A percentile compares a stretch with the other conserved stretches of the same genome.
These are phyloP conservation scores for Syngnathoides biaculeatus DNA, from an alignment of 2,113 vertebrate genomes.

Conservation along the genomic window DNA sequence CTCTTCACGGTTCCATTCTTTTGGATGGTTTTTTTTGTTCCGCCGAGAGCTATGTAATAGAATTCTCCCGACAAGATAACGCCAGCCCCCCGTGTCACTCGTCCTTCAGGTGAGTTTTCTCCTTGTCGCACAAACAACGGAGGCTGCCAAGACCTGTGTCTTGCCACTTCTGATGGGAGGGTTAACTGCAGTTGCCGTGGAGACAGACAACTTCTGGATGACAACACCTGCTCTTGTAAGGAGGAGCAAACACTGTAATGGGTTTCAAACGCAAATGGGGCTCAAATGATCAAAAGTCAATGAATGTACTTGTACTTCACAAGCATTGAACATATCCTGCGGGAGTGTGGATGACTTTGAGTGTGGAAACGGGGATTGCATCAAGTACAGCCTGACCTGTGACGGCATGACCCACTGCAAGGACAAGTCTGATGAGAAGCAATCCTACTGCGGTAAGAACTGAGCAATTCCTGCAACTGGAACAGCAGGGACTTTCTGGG, in stretches of 20 bases:
- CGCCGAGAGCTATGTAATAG: neutral
- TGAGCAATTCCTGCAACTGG: neutral
- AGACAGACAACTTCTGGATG: conserved; percentile 85
- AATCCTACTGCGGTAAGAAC: conserved; percentile 88
- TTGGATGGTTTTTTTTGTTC: neutral
- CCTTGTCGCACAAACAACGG: conserved; percentile 87
- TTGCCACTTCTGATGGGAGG: conserved; percentile 86
- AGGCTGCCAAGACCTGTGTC: conserved; percentile 91
- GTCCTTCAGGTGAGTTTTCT: conserved; percentile 85
- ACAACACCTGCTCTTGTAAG: conserved; percentile 77
- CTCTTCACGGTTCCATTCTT: neutral
- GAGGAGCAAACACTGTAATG: neutral
- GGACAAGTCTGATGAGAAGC: conserved; percentile 97
- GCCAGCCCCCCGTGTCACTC: neutral
- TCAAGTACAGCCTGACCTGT: conserved; percentile 89
- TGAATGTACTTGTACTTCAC: neutral
- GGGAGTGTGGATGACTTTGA: conserved; percentile 85
- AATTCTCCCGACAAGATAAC: neutral
- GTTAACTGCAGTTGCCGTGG: conserved; percentile 94
- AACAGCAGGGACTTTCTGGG: neutral
- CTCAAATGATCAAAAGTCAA: neutral
- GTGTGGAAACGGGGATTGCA: conserved; percentile 92
- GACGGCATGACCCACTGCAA: conserved; percentile 90
- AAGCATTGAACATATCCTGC: conserved; percentile 88
- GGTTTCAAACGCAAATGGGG: neutral